phyloP scores from a whole-genome alignment of 2,113 vertebrate species.

The Gadus chalcogrammus region DNA sequence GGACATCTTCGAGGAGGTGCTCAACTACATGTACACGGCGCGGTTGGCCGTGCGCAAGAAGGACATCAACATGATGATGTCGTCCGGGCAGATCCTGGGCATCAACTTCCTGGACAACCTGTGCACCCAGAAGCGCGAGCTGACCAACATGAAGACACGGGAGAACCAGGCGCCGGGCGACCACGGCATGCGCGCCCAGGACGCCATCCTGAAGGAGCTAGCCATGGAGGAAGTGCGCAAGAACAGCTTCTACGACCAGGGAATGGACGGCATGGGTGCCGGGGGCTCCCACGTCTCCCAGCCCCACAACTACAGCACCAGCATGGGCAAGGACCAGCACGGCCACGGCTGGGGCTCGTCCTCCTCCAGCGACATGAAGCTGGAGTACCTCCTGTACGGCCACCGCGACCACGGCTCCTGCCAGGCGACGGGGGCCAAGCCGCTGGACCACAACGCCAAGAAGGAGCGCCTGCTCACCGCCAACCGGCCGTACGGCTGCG shows the following conservation, averaged over 20 bases:
- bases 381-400: constrained; percentile 94
- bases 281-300: constrained; percentile 89
- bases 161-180: constrained; percentile 90
- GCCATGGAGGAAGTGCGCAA: constrained; percentile 96
- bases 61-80: constrained; percentile 96
- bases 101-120: constrained; percentile 94
- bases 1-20: constrained; percentile 92
- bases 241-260: constrained; percentile 94
- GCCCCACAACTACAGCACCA: constrained; percentile 88
- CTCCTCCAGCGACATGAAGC: constrained; percentile 90
- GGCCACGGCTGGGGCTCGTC: constrained; percentile 67
- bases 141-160: constrained; percentile 85
- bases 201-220: constrained; percentile 93
- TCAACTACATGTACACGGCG: constrained; percentile 95
- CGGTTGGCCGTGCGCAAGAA: constrained; percentile 91
- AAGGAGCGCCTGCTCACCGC: constrained; percentile 96
- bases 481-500: constrained; percentile 92
- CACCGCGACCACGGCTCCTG: constrained; percentile 94
- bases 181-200: constrained; percentile 92
- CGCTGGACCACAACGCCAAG: constrained; percentile 86
- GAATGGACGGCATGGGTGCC: constrained; percentile 91
- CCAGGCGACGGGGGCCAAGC: constrained; percentile 83
- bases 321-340: constrained; percentile 80
- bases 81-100: constrained; percentile 89
- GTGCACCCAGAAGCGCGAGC: constrained; percentile 90